Conservation (phyloP, 2,113 vertebrate species). For the Chinchilla lanigera region DNA sequence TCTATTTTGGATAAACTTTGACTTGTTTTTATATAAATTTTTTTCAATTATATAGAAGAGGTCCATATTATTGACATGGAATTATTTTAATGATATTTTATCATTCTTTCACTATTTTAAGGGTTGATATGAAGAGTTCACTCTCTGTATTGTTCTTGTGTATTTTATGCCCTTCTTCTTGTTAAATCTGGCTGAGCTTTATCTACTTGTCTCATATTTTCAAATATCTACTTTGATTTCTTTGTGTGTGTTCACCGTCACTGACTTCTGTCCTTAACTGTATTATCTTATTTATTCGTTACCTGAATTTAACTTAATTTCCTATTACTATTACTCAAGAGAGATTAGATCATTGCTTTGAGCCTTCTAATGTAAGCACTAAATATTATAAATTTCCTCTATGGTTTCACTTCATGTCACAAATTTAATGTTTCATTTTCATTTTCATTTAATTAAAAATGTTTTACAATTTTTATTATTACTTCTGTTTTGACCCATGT, state of each 20-base stretch:
- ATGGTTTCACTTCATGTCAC: background rate
- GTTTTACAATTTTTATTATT: background rate
- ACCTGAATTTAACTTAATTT: background rate
- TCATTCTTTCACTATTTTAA: background rate
- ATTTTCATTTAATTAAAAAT: conserved; percentile 2
- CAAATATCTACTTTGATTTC: background rate
- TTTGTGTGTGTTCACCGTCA: background rate
- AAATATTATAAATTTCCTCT: background rate
- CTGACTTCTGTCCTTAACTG: background rate
- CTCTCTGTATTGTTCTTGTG: background rate
- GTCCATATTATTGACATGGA: background rate
- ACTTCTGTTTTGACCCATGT: background rate
- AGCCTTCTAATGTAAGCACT: background rate
- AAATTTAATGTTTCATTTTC: background rate
- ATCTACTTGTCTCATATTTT: background rate
- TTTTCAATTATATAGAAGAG: background rate
- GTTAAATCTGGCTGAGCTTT: background rate
- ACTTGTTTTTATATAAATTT: background rate
- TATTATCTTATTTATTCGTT: background rate
- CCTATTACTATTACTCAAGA: background rate
- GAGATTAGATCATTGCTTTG: background rate
- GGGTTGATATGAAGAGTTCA: background rate
- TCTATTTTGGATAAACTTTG: background rate
- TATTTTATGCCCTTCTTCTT: background rate
- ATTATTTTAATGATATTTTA: background rate